A percentile compares a stretch with the other conserved stretches of the same genome.
Evolutionary conservation across 2,113 vertebrate species (phyloP).

Genomic region (Coracopsis vasa): DNA sequence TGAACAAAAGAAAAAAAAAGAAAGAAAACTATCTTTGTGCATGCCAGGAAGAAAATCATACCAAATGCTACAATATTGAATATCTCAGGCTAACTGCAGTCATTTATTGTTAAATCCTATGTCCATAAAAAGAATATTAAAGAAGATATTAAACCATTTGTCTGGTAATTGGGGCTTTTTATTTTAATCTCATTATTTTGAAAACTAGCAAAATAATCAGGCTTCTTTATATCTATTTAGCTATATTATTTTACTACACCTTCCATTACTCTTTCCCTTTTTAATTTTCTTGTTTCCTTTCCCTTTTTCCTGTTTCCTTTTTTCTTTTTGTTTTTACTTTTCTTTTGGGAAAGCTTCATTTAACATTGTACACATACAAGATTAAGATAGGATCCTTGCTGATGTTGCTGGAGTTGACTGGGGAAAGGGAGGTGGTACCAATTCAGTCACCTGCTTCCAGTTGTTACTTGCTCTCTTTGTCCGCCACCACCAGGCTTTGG

Average conservation of each 20-base stretch:
- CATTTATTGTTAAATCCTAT: background rate
- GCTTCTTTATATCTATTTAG: background rate
- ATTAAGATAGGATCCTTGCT: background rate
- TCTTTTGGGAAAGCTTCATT: background rate
- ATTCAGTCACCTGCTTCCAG: background rate
- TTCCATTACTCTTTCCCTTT: background rate
- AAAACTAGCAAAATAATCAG: background rate
- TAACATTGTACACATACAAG: background rate
- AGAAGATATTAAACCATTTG: background rate
- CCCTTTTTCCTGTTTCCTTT: background rate
- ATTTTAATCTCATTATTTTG: background rate
- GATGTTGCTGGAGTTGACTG: background rate
- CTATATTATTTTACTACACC: background rate
- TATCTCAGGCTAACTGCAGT: background rate
- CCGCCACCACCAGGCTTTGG: background rate
- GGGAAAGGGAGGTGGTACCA: background rate
- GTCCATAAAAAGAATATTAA: background rate
- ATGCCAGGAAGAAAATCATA: background rate
- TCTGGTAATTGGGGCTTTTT: background rate
- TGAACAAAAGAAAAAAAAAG: background rate
- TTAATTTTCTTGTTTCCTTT: background rate
- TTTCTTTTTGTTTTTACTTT: background rate
- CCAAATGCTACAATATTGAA: background rate
- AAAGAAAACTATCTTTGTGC: background rate
- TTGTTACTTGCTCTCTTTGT: background rate